phyloP scores from a whole-genome alignment of 2,888 invertebrate species.

The Polylopha cassiicola region DNA sequence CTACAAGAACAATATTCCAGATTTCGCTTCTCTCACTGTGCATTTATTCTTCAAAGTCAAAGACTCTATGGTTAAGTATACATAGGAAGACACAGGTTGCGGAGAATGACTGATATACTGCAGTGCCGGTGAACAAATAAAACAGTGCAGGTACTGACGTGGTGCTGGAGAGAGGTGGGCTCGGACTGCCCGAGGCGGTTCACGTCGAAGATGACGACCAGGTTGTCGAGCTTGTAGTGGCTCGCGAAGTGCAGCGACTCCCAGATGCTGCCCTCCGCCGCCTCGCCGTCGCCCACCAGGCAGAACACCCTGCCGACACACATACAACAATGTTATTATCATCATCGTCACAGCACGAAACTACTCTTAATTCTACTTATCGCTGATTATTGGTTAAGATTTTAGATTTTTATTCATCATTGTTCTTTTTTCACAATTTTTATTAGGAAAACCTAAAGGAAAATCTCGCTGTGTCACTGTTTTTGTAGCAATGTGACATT shows the following conservation, averaged over 20 bases:
- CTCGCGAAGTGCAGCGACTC: constrained; percentile 97
- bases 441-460: too few species aligned
- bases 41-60: neutral
- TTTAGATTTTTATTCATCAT: too few species aligned
- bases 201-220: constrained; percentile 97
- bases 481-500: too few species aligned
- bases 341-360: too few species aligned
- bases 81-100: too few species aligned
- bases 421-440: too few species aligned
- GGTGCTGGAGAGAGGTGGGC: constrained; percentile 94
- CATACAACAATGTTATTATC: neutral
- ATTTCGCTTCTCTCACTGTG: constrained; percentile 13
- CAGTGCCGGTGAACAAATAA: neutral
- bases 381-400: too few species aligned
- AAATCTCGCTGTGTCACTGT: too few species aligned
- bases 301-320: constrained; percentile 88
- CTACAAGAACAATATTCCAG: neutral
- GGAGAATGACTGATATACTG: neutral
- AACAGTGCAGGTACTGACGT: constrained; percentile 64
- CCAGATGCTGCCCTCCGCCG: constrained; percentile 99
- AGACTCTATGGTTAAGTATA: neutral
- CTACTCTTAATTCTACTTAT: too few species aligned
- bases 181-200: constrained; percentile 99
- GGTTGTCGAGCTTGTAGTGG: constrained; percentile 96
- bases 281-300: constrained; percentile 98